Evolutionary conservation across 2,888 invertebrate species (phyloP).

Genomic region (Agonopterix alstromeriana): DNA sequence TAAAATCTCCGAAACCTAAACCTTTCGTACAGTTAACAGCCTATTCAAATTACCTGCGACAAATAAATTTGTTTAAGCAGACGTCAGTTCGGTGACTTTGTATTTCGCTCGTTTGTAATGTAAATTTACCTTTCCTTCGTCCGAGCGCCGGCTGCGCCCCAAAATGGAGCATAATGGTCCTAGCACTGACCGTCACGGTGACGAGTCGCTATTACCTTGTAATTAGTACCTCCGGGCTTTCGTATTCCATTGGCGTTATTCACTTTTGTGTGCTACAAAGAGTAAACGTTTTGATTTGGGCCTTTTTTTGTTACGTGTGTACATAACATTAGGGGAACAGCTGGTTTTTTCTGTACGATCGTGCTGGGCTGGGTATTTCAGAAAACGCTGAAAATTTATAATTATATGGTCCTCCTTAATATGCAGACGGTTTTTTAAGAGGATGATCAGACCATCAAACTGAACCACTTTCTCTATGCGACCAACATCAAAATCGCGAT

Average conservation of each 20-base stretch:
- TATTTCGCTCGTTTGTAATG: constrained; percentile 55
- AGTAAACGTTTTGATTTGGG: no score
- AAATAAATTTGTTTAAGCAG: constrained; percentile 28
- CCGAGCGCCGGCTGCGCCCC: constrained; percentile 26
- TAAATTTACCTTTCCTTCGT: constrained; percentile 54
- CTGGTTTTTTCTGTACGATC: no score
- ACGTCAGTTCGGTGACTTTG: constrained; percentile 33
- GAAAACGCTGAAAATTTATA: no score
- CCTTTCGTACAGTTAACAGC: background rate
- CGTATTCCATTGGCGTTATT: constrained; percentile 2
- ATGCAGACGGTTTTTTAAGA: no score
- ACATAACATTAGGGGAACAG: no score
- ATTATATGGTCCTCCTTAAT: no score
- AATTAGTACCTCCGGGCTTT: constrained; percentile 1
- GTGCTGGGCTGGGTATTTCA: no score
- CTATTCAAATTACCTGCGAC: constrained; percentile 27
- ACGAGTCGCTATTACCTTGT: background rate
- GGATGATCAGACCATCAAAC: no score
- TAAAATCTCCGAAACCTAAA: no score
- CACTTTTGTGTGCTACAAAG: background rate
- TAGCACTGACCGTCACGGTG: constrained; percentile 8
- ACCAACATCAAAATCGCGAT: no score
- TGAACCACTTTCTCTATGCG: no score
- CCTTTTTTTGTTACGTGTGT: no score
- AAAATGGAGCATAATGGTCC: constrained; percentile 30